phyloP scores from a whole-genome alignment of 2,113 vertebrate species.

The Cyprinodon brontotheroides region DNA sequence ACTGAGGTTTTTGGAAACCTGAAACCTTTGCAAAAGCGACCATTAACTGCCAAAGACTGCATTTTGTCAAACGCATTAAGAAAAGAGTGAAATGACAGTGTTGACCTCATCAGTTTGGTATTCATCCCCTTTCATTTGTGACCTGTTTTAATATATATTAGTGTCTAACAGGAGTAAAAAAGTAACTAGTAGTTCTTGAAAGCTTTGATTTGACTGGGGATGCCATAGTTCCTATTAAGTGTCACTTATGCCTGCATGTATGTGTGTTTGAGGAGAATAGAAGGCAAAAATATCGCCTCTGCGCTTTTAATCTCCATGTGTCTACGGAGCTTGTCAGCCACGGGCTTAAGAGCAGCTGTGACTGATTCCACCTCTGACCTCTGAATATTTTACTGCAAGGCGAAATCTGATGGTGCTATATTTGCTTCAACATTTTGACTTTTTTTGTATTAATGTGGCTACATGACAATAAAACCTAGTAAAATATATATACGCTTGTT shows the following conservation, averaged over 20 bases:
- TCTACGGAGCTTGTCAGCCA: conserved; percentile 38
- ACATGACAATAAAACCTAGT: conserved; percentile 1
- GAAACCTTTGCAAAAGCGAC: conserved; percentile 48
- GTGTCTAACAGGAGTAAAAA: conserved; percentile 31
- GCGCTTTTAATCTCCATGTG: conserved; percentile 50
- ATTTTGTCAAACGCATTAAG: conserved; percentile 24
- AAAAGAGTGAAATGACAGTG: neutral
- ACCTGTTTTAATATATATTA: conserved; percentile 15
- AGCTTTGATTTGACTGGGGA: conserved; percentile 11
- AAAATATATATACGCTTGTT: neutral
- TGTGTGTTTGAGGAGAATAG: conserved; percentile 10
- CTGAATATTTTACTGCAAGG: conserved; percentile 55
- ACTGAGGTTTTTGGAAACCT: conserved; percentile 59
- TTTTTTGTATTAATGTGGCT: conserved; percentile 22
- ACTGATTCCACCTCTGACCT: conserved; percentile 62
- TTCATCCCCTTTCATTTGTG: conserved; percentile 1
- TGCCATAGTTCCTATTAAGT: conserved; percentile 1
- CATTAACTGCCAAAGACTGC: conserved; percentile 38
- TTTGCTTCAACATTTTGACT: conserved; percentile 26
- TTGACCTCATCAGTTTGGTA: neutral
- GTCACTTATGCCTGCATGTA: conserved; percentile 12
- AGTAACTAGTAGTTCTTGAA: neutral
- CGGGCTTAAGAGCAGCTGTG: conserved; percentile 66
- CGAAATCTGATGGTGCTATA: conserved; percentile 20
- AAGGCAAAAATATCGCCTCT: conserved; percentile 10